These are phyloP conservation scores for Eupithecia pulchellata DNA, from an alignment of 2,888 invertebrate species.

Conservation along the genomic window DNA sequence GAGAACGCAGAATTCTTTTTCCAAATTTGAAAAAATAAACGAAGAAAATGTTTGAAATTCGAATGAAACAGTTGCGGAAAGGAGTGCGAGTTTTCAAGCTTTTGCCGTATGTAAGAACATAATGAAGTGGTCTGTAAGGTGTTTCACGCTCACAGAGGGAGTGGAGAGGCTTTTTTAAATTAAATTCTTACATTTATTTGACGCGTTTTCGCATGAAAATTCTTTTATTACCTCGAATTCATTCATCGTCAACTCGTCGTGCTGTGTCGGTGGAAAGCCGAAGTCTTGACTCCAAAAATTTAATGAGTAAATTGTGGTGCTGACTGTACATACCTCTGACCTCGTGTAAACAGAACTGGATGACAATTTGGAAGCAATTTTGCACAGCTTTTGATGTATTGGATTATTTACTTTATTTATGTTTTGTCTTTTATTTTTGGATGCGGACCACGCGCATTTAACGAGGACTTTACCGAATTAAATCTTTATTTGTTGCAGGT, in stretches of 20 bases:
- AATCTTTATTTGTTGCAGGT: slow-evolving; percentile 4
- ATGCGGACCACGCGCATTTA: background rate
- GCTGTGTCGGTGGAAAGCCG: background rate
- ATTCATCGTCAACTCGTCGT: background rate
- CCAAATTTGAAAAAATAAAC: slow-evolving; percentile 24
- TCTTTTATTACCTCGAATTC: background rate
- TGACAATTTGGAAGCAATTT: slow-evolving; percentile 26
- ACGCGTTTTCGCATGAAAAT: background rate
- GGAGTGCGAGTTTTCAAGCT: slow-evolving; percentile 3
- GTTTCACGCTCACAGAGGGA: slow-evolving; percentile 4
- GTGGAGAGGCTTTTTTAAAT: background rate
- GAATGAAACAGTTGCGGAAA: background rate
- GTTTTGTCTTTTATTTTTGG: slow-evolving; percentile 4
- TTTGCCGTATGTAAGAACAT: slow-evolving; percentile 6
- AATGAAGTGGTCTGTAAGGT: slow-evolving; percentile 15
- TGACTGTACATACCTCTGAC: slow-evolving; percentile 26
- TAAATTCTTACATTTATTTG: slow-evolving; percentile 9
- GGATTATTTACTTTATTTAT: slow-evolving; percentile 19
- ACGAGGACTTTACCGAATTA: background rate
- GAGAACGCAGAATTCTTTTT: slow-evolving; percentile 7
- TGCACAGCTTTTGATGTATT: slow-evolving; percentile 26
- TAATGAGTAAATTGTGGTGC: background rate
- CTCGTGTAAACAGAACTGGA: slow-evolving; percentile 27
- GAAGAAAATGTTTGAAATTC: slow-evolving; percentile 17
- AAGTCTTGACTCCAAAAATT: background rate